Evolutionary conservation across 2,888 invertebrate genomes (phyloP).

Genomic region (Phorcus lineatus): DNA sequence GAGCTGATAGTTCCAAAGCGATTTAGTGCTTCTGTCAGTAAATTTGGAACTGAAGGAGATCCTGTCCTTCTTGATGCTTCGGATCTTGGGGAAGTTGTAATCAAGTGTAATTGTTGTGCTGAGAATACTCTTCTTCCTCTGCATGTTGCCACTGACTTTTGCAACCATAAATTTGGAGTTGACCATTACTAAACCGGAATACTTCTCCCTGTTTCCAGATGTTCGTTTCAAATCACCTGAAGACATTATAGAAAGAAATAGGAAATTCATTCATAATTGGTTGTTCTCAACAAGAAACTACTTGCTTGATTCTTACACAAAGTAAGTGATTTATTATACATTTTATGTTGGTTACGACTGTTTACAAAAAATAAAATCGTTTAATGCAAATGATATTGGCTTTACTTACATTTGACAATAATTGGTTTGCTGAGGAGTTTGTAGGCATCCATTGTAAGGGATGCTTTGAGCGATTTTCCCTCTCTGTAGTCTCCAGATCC

Average conservation of each 20-base stretch:
- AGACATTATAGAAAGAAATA: background rate
- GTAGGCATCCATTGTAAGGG: slow-evolving; percentile 33
- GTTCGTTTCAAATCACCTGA: background rate
- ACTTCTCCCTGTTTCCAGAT: background rate
- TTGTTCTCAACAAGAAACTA: too few species aligned
- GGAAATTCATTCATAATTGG: background rate
- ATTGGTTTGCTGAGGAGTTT: slow-evolving; percentile 37
- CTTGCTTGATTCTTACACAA: background rate
- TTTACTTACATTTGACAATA: slow-evolving; percentile 31
- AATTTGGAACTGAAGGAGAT: background rate
- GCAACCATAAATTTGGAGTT: background rate
- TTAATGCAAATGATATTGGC: background rate
- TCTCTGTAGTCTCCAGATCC: slow-evolving; percentile 43
- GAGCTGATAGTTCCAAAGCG: background rate
- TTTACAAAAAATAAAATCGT: background rate
- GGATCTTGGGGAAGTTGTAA: background rate
- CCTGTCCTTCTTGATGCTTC: background rate
- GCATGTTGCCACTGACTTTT: background rate
- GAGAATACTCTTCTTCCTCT: background rate
- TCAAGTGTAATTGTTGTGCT: background rate
- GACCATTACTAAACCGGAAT: background rate
- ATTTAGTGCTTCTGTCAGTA: background rate
- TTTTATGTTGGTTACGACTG: too few species aligned
- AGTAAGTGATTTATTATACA: background rate
- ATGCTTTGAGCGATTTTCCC: slow-evolving; percentile 38